Conservation (phyloP, 2,888 invertebrate species). For the Hermaeophaga mercurialis region DNA sequence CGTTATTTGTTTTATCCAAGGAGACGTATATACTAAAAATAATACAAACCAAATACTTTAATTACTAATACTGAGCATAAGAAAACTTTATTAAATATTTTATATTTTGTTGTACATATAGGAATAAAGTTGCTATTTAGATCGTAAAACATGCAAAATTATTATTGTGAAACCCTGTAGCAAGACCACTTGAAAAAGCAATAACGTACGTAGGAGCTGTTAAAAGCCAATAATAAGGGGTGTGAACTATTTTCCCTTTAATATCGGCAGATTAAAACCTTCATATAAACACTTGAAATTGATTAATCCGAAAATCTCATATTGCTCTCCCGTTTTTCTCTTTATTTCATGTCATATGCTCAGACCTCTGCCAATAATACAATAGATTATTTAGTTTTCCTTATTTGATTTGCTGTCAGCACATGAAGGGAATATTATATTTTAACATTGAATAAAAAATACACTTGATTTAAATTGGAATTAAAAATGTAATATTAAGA, state of each 20-base stretch:
- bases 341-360: slow-evolving; percentile 4
- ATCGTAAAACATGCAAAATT: too few species aligned
- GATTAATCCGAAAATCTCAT: slow-evolving; percentile 48
- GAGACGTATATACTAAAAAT: too few species aligned
- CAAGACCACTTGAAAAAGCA: slow-evolving; percentile 40
- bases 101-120: too few species aligned
- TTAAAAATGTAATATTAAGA: too few species aligned
- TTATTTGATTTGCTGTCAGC: not conserved
- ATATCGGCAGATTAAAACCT: slow-evolving; percentile 46
- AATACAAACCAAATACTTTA: too few species aligned
- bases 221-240: slow-evolving; percentile 40
- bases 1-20: too few species aligned
- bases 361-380: slow-evolving; percentile 6
- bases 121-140: too few species aligned
- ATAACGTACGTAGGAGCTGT: slow-evolving; percentile 42
- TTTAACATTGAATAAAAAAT: too few species aligned
- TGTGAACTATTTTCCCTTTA: slow-evolving; percentile 44
- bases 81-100: too few species aligned
- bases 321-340: slow-evolving; percentile 34
- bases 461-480: too few species aligned
- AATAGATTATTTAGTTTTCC: not conserved
- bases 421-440: too few species aligned
- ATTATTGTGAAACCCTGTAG: slow-evolving; percentile 14
- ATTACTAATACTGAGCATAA: too few species aligned
- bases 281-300: slow-evolving; percentile 42